Base-by-base conservation (phyloP, 2,113 vertebrate genomes). In the Steatornis caripensis region DNA sequence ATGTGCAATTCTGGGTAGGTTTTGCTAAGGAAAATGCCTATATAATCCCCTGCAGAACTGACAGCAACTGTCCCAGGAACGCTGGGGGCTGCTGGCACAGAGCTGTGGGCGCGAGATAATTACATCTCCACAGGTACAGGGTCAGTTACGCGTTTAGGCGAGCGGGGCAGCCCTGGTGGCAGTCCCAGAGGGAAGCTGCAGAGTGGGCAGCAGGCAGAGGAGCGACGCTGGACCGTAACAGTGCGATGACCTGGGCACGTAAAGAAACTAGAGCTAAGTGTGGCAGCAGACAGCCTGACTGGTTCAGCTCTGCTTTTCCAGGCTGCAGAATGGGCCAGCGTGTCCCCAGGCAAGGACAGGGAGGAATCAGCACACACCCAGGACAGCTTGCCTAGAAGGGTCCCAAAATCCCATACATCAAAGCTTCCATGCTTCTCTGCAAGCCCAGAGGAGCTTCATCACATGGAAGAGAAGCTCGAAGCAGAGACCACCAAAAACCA, bases 131-230 rank as follows among this genome's bases (percentile, higher is more conserved):
- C 0, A 0, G 45, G 43, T 9, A 39, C 13, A 7, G 36, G 46
- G 69, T 12, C n/a, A n/a, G n/a, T n/a, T 26, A 24, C 0, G 0
- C 0, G 2, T 12, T 2, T 10, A 24, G 45, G 30, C 39, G 8
- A 48, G 46, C n/a, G 39, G 53, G 43, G 17, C 66, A 91, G 72
- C 57, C 69, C 87, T 26, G 12, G 29, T 14, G 82, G 62, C 79
- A 79, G 65, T 62, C 60, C 95, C 49, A 34, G 46, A 19, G 65
- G 82, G 93, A 89, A 1, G 4, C 84, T 80, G 62, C 14, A 1
- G 8, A 30, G 20, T 6, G 49, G 61, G 48, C 70, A 74, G 92
- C 37, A 12, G 22, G 65, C 37, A 54, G 37, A 95, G 75, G 60
- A 69, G 58, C 4, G 3, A 97, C 1, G 65, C 69, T 85, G 83